These are phyloP conservation scores for Icerya purchasi DNA, from an alignment of 2,888 invertebrate species.

Conservation along the genomic window DNA sequence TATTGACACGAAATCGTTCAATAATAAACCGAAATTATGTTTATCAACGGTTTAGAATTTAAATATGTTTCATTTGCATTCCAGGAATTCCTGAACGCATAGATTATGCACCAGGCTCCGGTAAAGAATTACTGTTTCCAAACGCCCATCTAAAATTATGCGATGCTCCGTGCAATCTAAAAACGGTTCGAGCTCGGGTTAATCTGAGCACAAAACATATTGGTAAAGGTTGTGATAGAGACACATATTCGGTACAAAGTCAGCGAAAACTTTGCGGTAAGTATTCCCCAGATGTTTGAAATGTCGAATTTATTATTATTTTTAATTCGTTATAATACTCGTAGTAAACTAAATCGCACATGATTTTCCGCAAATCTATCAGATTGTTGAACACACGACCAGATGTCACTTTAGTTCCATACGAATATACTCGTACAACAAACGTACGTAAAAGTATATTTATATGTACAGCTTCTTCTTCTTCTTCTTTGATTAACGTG, in stretches of 20 bases:
- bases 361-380: too few relatives aligned
- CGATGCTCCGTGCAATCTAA: slow-evolving; percentile 34
- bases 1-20: too few relatives aligned
- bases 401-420: too few relatives aligned
- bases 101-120: slow-evolving; percentile 66
- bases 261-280: slow-evolving; percentile 63
- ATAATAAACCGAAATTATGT: too few relatives aligned
- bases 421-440: too few relatives aligned
- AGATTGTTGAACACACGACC: too few relatives aligned
- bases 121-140: slow-evolving; percentile 58
- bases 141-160: slow-evolving; percentile 45
- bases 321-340: neutral
- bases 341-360: too few relatives aligned
- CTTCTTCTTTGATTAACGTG: too few relatives aligned
- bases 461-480: too few relatives aligned
- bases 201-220: slow-evolving; percentile 62
- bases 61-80: neutral
- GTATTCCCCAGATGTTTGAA: slow-evolving; percentile 19
- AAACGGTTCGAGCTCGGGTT: slow-evolving; percentile 33
- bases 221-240: slow-evolving; percentile 88
- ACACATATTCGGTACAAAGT: slow-evolving; percentile 68
- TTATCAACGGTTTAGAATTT: too few relatives aligned
- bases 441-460: too few relatives aligned
- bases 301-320: neutral
- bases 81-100: slow-evolving; percentile 58